Evolutionary conservation across 2,888 invertebrate genomes (phyloP).

Genomic region (Plebejus melissa): DNA sequence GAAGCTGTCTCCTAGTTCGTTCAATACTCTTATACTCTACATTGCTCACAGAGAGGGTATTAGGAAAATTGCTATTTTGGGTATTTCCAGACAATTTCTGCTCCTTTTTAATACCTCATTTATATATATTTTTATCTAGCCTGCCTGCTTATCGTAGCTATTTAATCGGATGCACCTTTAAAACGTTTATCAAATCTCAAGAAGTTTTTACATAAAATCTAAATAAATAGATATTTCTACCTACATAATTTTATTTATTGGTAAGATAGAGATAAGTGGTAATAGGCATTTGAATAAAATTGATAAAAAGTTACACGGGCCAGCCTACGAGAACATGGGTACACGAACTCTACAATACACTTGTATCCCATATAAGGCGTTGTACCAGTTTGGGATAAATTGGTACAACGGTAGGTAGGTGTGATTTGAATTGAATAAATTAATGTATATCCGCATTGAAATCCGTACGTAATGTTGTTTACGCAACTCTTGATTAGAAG

Average conservation of each 20-base stretch:
- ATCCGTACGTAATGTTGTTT: background rate
- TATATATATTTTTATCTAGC: background rate
- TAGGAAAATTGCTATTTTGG: background rate
- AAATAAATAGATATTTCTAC: background rate
- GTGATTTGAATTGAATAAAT: constrained; percentile 76
- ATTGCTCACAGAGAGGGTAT: too few relatives aligned
- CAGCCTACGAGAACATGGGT: constrained; percentile 38
- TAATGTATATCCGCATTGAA: constrained; percentile 46
- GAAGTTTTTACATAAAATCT: background rate
- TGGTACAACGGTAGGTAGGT: constrained; percentile 58
- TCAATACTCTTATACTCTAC: too few relatives aligned
- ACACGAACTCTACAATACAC: constrained; percentile 47
- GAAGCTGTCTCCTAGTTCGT: too few relatives aligned
- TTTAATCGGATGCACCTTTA: background rate
- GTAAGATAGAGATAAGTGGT: background rate
- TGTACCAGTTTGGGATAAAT: constrained; percentile 57
- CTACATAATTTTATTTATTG: constrained; percentile 9
- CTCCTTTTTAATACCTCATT: background rate
- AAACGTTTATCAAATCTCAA: background rate
- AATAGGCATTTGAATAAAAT: constrained; percentile 8
- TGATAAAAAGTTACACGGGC: constrained; percentile 27
- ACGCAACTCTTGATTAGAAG: background rate
- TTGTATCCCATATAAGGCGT: constrained; percentile 52
- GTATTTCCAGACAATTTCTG: background rate
- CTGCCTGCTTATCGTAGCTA: background rate